Evolutionary conservation across 1,140 invertebrate genomes (phyloP).

Genomic region (Euura lappo): DNA sequence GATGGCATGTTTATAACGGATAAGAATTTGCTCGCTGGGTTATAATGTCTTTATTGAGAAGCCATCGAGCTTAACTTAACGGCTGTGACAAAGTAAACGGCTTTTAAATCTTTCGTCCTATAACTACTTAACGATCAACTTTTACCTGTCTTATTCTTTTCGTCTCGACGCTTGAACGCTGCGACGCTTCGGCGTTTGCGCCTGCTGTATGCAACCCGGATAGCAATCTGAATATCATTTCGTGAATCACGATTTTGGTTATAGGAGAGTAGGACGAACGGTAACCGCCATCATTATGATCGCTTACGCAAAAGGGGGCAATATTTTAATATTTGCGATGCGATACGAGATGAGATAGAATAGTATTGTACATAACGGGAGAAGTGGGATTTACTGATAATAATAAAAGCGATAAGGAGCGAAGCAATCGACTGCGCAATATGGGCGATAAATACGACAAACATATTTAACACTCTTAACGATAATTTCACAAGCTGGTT

Average conservation of each 20-base stretch:
- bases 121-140: too few species aligned
- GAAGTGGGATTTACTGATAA: constrained; percentile 47
- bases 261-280: too few species aligned
- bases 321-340: constrained; percentile 49
- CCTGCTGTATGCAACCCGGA: constrained; percentile 22
- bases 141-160: too few species aligned
- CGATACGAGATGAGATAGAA: constrained; percentile 50
- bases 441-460: constrained; percentile 22
- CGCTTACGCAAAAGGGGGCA: constrained; percentile 6
- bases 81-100: background rate
- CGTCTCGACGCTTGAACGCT: too few species aligned
- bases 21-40: constrained; percentile 47
- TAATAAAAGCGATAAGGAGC: constrained; percentile 41
- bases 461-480: constrained; percentile 10
- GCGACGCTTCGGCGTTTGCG: too few species aligned
- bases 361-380: background rate
- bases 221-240: background rate
- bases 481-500: constrained; percentile 19
- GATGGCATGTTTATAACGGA: constrained; percentile 41
- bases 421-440: constrained; percentile 34
- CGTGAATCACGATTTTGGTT: too few species aligned
- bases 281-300: background rate
- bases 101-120: background rate
- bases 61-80: constrained; percentile 35
- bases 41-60: constrained; percentile 57